Percentiles rank a stretch among this genome's conserved stretches.
Conservation (phyloP, 92 coral and sea anemone genomes). For the Paragorgia papillata region DNA sequence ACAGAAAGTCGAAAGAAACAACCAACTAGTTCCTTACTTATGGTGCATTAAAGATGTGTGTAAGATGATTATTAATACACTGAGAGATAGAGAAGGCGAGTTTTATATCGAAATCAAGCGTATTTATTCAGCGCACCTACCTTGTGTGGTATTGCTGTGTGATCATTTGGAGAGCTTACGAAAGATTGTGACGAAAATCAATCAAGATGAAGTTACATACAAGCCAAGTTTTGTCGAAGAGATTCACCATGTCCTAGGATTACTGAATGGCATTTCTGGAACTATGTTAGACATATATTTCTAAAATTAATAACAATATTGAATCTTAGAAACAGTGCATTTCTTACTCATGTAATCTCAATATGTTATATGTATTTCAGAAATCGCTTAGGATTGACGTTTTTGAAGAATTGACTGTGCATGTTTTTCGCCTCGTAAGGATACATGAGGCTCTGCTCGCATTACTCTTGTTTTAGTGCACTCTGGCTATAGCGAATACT, state of each 20-base stretch:
- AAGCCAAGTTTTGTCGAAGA: slow-evolving; percentile 95
- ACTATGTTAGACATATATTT: slow-evolving; percentile 85
- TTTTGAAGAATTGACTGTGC: too few species aligned
- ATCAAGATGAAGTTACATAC: slow-evolving; percentile 82
- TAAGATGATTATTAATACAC: slow-evolving; percentile 58
- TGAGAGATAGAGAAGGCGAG: slow-evolving; percentile 89
- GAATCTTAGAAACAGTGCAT: too few species aligned
- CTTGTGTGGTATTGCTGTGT: slow-evolving; percentile 85
- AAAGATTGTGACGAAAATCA: slow-evolving; percentile 77
- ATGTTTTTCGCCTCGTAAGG: too few species aligned
- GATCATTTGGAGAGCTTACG: slow-evolving; percentile 81
- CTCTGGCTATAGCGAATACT: too few species aligned
- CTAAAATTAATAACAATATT: too few species aligned
- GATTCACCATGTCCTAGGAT: slow-evolving; percentile 86
- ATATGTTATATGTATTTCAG: too few species aligned
- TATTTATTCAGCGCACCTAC: slow-evolving; percentile 80
- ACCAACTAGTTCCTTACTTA: slow-evolving; percentile 90
- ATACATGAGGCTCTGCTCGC: too few species aligned
- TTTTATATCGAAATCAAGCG: slow-evolving; percentile 86
- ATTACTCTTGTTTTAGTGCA: too few species aligned
- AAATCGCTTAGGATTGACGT: too few species aligned
- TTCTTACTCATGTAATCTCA: too few species aligned
- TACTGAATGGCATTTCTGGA: slow-evolving; percentile 73
- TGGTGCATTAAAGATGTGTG: slow-evolving; percentile 87
- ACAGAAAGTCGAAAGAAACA: slow-evolving; percentile 84